Conservation (phyloP, 2,888 invertebrate species). For the Pseudococcus longispinus region DNA sequence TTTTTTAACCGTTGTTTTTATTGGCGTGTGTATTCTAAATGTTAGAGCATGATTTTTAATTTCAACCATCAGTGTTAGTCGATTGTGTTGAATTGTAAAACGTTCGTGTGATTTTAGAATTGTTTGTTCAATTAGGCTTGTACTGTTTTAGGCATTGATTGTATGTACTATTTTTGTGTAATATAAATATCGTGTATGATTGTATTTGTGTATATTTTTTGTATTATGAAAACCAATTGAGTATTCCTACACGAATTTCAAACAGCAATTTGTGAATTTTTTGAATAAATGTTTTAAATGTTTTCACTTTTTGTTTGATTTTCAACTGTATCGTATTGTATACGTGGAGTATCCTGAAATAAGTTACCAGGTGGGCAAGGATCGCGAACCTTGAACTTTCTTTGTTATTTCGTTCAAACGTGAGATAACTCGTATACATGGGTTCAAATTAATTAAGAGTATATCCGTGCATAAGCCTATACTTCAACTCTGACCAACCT, state of each 20-base stretch:
- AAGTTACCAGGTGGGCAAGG: no score
- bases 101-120: background rate
- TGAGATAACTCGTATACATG: no score
- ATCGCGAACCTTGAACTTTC: no score
- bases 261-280: conserved; percentile 8
- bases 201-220: background rate
- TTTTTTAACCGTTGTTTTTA: conserved; percentile 5
- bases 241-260: background rate
- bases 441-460: no score
- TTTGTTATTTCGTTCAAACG: no score
- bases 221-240: background rate
- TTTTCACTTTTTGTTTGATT: background rate
- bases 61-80: background rate
- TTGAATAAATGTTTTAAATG: background rate
- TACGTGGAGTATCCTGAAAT: no score
- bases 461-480: no score
- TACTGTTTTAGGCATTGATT: background rate
- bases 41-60: background rate
- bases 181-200: background rate
- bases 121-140: background rate
- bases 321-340: no score
- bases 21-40: background rate
- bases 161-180: background rate
- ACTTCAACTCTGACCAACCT: no score
- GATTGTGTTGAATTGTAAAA: background rate